These are phyloP conservation scores for Rhimphoctona megacephalus DNA, from an alignment of 2,888 invertebrate species.

Conservation along the genomic window DNA sequence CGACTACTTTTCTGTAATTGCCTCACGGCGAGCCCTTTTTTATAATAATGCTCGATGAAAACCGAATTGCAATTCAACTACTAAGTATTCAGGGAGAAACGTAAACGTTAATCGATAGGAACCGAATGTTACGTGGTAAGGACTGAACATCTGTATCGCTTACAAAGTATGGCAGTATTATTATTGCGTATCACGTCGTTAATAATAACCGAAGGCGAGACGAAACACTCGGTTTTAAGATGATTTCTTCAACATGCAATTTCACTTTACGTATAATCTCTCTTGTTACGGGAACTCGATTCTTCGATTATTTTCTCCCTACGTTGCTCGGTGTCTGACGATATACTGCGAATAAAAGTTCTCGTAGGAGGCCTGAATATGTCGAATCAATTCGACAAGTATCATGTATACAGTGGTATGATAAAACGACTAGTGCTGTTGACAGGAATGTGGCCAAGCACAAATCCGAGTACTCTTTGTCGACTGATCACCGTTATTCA, in stretches of 20 bases:
- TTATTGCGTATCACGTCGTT: not conserved
- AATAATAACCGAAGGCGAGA: not conserved
- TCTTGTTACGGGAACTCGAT: not conserved
- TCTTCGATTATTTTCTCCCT: not conserved
- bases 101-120: not conserved
- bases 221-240: not conserved
- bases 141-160: slow-evolving; percentile 22
- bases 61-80: not conserved
- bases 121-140: not conserved
- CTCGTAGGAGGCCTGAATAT: not conserved
- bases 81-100: not conserved
- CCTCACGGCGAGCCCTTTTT: not conserved
- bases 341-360: not conserved
- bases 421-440: slow-evolving; percentile 40
- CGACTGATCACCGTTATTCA: slow-evolving; percentile 21
- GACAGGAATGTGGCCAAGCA: slow-evolving; percentile 62
- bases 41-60: not conserved
- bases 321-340: not conserved
- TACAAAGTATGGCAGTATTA: slow-evolving; percentile 3
- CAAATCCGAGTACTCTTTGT: not conserved
- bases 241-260: not conserved
- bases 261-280: not conserved
- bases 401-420: slow-evolving; percentile 21
- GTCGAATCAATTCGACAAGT: not conserved
- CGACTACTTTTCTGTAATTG: not conserved